Percentiles rank a stretch among this genome's conserved stretches.
phyloP scores from a whole-genome alignment of 2,113 vertebrate species.

The Phaetusa simplex region DNA sequence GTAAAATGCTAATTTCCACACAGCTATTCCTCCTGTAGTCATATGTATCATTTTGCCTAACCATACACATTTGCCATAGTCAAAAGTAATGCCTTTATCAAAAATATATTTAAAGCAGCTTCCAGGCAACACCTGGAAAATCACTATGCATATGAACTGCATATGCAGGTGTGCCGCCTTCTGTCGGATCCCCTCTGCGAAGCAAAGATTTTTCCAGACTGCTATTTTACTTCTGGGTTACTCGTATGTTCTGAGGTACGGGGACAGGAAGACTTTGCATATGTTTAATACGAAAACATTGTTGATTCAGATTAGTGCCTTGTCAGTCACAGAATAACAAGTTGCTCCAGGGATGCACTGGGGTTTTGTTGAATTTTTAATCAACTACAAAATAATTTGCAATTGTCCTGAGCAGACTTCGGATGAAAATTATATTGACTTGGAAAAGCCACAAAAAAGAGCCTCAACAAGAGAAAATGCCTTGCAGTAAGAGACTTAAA shows the following conservation, averaged over 20 bases:
- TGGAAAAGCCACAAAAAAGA: neutral
- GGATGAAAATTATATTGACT: neutral
- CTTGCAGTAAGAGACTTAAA: neutral
- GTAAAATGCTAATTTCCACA: neutral
- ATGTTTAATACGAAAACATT: neutral
- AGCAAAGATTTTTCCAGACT: neutral
- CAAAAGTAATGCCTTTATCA: neutral
- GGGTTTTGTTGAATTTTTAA: neutral
- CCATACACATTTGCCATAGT: neutral
- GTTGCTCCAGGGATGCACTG: neutral
- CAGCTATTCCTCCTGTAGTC: neutral
- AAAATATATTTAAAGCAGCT: neutral
- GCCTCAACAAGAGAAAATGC: neutral
- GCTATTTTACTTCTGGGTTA: neutral
- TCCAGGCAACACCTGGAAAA: neutral
- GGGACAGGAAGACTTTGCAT: neutral
- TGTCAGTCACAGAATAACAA: neutral
- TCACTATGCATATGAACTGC: neutral
- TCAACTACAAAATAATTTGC: neutral
- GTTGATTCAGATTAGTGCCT: neutral
- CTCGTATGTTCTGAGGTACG: neutral
- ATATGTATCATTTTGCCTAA: neutral
- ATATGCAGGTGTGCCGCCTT: neutral
- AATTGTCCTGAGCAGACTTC: neutral
- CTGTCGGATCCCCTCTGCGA: neutral